A percentile compares a stretch with the other conserved stretches of the same genome.
Conservation (phyloP, 1,140 invertebrate genomes). For the Halesus radiatus region DNA sequence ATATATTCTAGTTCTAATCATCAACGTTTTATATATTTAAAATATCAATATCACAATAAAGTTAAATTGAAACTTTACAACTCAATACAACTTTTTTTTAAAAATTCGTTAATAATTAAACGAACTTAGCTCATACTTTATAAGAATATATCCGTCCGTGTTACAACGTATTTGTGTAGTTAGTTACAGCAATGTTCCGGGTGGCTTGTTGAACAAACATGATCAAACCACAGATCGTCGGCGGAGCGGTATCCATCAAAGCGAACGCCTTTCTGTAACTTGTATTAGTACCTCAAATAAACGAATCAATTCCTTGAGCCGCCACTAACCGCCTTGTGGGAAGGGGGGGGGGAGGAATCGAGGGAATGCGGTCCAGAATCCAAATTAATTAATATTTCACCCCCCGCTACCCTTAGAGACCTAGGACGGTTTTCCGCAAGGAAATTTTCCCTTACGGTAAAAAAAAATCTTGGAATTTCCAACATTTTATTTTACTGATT, state of each 20-base stretch:
- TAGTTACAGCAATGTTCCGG: too few relatives aligned
- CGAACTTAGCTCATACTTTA: too few relatives aligned
- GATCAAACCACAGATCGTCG: not conserved
- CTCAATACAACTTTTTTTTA: too few relatives aligned
- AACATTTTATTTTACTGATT: slow-evolving; percentile 6
- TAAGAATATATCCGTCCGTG: too few relatives aligned
- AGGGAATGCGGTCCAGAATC: slow-evolving; percentile 42
- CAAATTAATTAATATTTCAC: slow-evolving; percentile 56
- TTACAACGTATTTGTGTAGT: too few relatives aligned
- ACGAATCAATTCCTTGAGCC: slow-evolving; percentile 51
- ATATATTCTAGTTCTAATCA: too few relatives aligned
- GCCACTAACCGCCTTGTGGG: slow-evolving; percentile 42
- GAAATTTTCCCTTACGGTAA: not conserved
- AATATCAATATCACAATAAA: too few relatives aligned
- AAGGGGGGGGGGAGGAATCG: not conserved
- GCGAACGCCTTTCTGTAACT: slow-evolving; percentile 25
- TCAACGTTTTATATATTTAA: too few relatives aligned
- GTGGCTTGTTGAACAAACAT: too few relatives aligned
- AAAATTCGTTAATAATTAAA: too few relatives aligned
- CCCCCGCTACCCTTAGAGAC: not conserved
- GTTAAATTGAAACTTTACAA: too few relatives aligned
- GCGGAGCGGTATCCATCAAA: slow-evolving; percentile 16
- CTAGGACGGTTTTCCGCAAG: not conserved
- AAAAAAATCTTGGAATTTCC: not conserved
- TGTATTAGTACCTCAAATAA: slow-evolving; percentile 49